Base-by-base conservation (phyloP, 2,797 vertebrate genomes). In the Sciaenops ocellatus region DNA sequence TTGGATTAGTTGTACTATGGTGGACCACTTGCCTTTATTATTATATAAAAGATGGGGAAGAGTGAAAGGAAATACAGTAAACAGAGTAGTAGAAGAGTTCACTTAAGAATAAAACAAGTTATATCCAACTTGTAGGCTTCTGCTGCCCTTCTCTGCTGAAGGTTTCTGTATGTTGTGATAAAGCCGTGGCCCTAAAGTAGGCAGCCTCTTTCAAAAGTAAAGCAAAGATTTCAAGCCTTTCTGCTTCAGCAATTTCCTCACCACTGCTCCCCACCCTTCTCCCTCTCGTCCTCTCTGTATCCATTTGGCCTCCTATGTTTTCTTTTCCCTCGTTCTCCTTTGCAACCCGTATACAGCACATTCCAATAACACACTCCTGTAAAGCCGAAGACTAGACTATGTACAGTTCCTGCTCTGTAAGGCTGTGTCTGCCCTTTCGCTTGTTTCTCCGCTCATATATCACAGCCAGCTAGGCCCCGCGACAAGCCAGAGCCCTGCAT, bases 401-500 rank as follows among this genome's bases (percentile, higher is more conserved):
- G 83, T 64, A 62, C 38, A n/a, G 48, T 18, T 44, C n/a, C 30
- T 60, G 80, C 74, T 74, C 46, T 7, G 6, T 69, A 3, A 4
- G 81, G 76, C 78, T 41, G 60, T 4, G 24, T 69, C 86, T 74
- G 88, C 82, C 78, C 85, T 85, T 86, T 85, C 15, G 30, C 83
- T 87, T 51, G 84, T 82, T 85, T 55, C 87, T 79, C 66, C n/a
- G 82, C 82, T 89, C 89, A 69, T 91, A 90, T 79, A 90, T 93
- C 86, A 92, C 74, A 38, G 77, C 52, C 76, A 76, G 69, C 83
- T 60, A 80, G 77, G 79, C 74, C 75, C 59, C 1, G 54, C 69
- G 85, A 92, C 87, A 90, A 82, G 89, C 89, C 89, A 76, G 82
- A 92, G 91, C 86, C 83, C 88, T 76, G 85, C 87, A 83, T 90